Evolutionary conservation across 2,888 invertebrate genomes (phyloP).

Genomic region (Hetaerina titia): DNA sequence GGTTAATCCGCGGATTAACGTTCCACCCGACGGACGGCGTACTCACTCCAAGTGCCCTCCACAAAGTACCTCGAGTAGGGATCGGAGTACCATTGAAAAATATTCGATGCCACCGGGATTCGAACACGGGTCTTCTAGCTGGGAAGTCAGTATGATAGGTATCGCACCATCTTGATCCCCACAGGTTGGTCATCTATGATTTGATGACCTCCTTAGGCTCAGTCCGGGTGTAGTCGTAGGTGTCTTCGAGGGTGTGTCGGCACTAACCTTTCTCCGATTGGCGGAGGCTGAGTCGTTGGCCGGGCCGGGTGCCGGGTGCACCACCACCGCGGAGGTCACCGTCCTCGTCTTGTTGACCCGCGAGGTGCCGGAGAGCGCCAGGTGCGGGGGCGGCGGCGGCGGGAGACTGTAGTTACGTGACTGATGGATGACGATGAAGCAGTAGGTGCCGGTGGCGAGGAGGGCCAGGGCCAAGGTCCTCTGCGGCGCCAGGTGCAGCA

Average conservation of each 20-base stretch:
- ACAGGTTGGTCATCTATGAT: too few species aligned
- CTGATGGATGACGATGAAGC: conserved; percentile 5
- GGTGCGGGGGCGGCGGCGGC: not conserved
- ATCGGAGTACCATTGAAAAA: too few species aligned
- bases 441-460: not conserved
- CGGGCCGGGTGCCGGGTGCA: not conserved
- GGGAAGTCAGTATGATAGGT: too few species aligned
- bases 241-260: not conserved
- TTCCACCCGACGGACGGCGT: too few species aligned
- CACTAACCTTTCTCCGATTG: not conserved
- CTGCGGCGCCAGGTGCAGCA: not conserved
- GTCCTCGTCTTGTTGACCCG: not conserved
- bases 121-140: too few species aligned
- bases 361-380: not conserved
- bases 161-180: too few species aligned
- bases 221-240: too few species aligned
- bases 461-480: not conserved
- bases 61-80: too few species aligned
- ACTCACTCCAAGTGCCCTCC: too few species aligned
- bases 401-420: not conserved
- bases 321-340: not conserved
- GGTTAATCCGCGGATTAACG: too few species aligned
- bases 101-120: too few species aligned
- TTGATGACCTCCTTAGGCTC: too few species aligned
- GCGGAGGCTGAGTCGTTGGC: not conserved